A percentile compares a stretch with the other conserved stretches of the same genome.
These are phyloP conservation scores for Drosophila murphyi DNA, from an alignment of 1,140 invertebrate species.

Conservation along the genomic window DNA sequence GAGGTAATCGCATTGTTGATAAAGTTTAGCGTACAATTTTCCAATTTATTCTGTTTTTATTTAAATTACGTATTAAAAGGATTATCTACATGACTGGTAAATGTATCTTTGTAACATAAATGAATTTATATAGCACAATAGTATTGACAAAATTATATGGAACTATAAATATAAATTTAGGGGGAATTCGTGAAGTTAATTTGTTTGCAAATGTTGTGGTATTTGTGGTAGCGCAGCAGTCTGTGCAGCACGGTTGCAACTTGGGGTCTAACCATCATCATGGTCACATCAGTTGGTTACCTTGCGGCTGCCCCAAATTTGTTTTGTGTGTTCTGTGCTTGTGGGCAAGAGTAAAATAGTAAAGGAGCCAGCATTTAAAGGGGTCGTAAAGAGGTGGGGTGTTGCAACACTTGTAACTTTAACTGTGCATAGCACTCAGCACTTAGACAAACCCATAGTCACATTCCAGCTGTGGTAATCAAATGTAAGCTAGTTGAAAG, in stretches of 20 bases:
- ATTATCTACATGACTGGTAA: no score
- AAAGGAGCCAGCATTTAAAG: background rate
- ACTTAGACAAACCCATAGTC: slow-evolving; percentile 40
- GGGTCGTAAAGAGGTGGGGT: background rate
- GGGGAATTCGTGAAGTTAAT: background rate
- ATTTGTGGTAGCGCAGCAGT: slow-evolving; percentile 1
- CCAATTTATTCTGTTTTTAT: no score
- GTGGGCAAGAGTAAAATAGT: background rate
- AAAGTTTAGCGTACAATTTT: no score
- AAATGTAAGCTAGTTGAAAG: slow-evolving; percentile 46
- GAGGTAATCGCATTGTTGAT: no score
- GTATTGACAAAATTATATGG: slow-evolving; percentile 2
- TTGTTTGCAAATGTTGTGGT: slow-evolving; percentile 5
- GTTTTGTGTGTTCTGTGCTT: background rate
- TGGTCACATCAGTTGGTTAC: slow-evolving; percentile 3
- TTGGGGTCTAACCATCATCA: slow-evolving; percentile 5
- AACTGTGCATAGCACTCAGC: slow-evolving; percentile 22
- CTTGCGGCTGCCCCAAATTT: slow-evolving; percentile 22
- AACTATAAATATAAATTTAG: slow-evolving; percentile 23
- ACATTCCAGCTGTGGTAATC: slow-evolving; percentile 51
- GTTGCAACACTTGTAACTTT: slow-evolving; percentile 3
- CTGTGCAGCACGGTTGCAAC: background rate
- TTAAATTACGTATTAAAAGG: no score
- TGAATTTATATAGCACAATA: background rate
- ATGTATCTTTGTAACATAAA: no score